Evolutionary conservation across 2,888 invertebrate genomes (phyloP).

Genomic region (Lepidocyrtinus sp.): DNA sequence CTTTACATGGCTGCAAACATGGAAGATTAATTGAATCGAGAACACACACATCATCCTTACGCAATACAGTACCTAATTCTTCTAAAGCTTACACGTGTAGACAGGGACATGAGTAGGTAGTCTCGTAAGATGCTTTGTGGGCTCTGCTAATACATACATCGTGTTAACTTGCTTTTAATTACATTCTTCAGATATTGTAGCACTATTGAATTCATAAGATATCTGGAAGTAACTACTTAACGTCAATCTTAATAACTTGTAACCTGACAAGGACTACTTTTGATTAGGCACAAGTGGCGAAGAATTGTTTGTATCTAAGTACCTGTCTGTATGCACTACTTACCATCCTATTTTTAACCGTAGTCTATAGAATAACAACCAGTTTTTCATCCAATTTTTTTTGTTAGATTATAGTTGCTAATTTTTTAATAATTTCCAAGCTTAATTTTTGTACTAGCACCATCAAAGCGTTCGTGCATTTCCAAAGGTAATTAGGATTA

Average conservation of each 20-base stretch:
- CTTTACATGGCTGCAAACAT: neutral
- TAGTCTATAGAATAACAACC: too few species aligned
- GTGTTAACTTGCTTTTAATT: neutral
- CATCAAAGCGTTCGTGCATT: constrained; percentile 32
- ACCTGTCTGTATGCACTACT: neutral
- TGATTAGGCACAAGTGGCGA: neutral
- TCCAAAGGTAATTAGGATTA: constrained; percentile 15
- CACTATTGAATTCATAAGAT: neutral
- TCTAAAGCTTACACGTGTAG: neutral
- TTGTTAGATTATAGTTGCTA: constrained; percentile 26
- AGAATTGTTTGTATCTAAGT: neutral
- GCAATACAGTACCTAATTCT: too few species aligned
- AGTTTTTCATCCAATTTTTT: constrained; percentile 17
- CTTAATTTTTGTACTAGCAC: constrained; percentile 11
- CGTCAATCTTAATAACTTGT: neutral
- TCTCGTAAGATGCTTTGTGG: neutral
- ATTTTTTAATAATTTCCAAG: constrained; percentile 32
- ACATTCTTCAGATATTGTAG: neutral
- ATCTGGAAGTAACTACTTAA: neutral
- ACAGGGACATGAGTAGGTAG: neutral
- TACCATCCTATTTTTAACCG: constrained; percentile 35
- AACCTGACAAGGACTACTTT: neutral
- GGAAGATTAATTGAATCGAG: neutral
- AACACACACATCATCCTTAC: too few species aligned
- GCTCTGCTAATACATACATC: neutral